Evolutionary conservation across 2,888 invertebrate genomes (phyloP).

Genomic region (Clanis bilineata): DNA sequence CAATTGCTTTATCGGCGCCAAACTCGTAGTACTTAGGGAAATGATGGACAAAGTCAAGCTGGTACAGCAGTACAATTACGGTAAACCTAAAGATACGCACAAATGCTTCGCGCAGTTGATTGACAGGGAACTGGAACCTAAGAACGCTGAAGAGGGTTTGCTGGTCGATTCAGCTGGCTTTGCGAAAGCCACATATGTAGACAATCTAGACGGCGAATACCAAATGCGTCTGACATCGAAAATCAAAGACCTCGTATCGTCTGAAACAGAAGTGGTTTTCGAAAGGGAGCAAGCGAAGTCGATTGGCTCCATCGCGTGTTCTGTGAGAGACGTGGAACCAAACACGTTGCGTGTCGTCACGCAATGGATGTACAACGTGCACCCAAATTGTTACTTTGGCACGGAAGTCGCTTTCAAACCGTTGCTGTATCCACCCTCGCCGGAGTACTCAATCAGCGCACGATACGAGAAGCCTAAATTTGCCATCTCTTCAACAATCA

Average conservation of each 20-base stretch:
- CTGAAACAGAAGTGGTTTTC: slow-evolving; percentile 66
- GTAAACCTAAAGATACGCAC: slow-evolving; percentile 61
- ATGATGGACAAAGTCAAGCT: slow-evolving; percentile 66
- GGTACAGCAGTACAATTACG: slow-evolving; percentile 70
- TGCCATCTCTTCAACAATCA: slow-evolving; percentile 61
- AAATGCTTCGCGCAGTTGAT: slow-evolving; percentile 60
- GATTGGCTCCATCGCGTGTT: slow-evolving; percentile 53
- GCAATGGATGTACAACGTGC: slow-evolving; percentile 65
- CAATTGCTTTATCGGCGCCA: slow-evolving; percentile 69
- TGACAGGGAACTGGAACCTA: slow-evolving; percentile 66
- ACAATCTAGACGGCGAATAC: slow-evolving; percentile 53
- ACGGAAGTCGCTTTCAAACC: slow-evolving; percentile 62
- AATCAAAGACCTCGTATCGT: slow-evolving; percentile 67
- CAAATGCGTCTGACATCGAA: slow-evolving; percentile 65
- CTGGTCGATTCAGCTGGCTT: slow-evolving; percentile 64
- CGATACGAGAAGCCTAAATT: slow-evolving; percentile 57
- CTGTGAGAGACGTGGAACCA: slow-evolving; percentile 67
- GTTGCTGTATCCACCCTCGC: slow-evolving; percentile 47
- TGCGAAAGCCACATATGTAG: slow-evolving; percentile 67
- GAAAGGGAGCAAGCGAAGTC: slow-evolving; percentile 60
- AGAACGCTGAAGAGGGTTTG: slow-evolving; percentile 54
- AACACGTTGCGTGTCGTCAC: slow-evolving; percentile 58
- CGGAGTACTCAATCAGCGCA: slow-evolving; percentile 63
- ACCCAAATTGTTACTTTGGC: slow-evolving; percentile 60
- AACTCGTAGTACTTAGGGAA: slow-evolving; percentile 59